phyloP scores from a whole-genome alignment of 2,888 invertebrate genomes.

The Oxyteleia sp. region DNA sequence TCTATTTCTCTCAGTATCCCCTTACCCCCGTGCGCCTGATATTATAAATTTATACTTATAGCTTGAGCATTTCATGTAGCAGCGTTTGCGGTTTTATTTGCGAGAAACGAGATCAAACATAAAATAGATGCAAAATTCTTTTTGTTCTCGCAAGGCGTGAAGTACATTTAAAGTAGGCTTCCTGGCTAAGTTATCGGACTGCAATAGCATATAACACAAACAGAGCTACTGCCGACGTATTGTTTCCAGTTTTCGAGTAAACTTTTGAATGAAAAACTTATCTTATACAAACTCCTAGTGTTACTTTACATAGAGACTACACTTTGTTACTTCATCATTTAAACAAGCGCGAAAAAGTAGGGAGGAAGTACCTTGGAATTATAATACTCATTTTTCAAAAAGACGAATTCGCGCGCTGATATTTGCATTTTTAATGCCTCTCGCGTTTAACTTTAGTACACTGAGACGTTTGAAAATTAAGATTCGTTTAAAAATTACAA shows the following conservation, averaged over 20 bases:
- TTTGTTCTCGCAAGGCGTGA: slow-evolving; percentile 55
- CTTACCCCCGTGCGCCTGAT: background rate
- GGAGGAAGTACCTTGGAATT: slow-evolving; percentile 38
- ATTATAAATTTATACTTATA: slow-evolving; percentile 37
- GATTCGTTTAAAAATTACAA: too few species aligned
- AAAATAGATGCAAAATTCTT: slow-evolving; percentile 59
- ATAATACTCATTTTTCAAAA: slow-evolving; percentile 43
- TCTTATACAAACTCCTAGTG: slow-evolving; percentile 17
- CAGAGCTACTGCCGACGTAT: slow-evolving; percentile 46
- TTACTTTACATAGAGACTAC: slow-evolving; percentile 32
- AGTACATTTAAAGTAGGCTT: slow-evolving; percentile 68
- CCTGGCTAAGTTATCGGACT: slow-evolving; percentile 64
- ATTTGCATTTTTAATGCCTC: slow-evolving; percentile 13
- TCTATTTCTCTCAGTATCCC: too few species aligned
- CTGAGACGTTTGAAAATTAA: slow-evolving; percentile 10
- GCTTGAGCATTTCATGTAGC: slow-evolving; percentile 11
- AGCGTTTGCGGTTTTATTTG: slow-evolving; percentile 23
- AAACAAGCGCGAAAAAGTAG: slow-evolving; percentile 19
- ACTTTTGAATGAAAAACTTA: slow-evolving; percentile 66
- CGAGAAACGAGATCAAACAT: slow-evolving; percentile 53
- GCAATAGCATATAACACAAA: slow-evolving; percentile 68
- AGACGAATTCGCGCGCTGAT: slow-evolving; percentile 23
- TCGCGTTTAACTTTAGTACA: background rate
- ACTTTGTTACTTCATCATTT: slow-evolving; percentile 57
- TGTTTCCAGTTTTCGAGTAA: slow-evolving; percentile 66